These are phyloP conservation scores for Okamejei kenojei DNA, from an alignment of 2,797 vertebrate genomes.

Conservation along the genomic window DNA sequence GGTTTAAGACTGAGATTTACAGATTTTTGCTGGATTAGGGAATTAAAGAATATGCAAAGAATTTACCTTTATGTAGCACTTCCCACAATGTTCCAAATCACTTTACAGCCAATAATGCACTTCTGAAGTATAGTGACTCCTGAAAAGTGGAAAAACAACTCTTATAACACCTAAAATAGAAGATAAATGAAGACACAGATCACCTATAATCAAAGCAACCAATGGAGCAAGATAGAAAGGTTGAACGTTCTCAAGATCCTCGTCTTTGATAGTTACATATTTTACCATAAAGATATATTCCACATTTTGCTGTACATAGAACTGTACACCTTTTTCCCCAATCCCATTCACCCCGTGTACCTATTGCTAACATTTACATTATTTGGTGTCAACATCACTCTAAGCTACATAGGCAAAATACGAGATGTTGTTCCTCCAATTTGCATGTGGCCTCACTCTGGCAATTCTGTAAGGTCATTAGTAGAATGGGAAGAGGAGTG, in stretches of 20 bases:
- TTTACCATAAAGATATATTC: neutral
- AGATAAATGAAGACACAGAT: neutral
- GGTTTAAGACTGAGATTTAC: neutral
- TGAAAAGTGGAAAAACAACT: neutral
- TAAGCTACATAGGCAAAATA: too few relatives aligned
- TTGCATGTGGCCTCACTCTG: too few relatives aligned
- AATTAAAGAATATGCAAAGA: neutral
- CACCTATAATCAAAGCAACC: neutral
- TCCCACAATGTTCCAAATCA: neutral
- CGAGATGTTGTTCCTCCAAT: too few relatives aligned
- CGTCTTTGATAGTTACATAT: neutral
- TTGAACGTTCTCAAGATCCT: neutral
- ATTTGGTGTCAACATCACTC: too few relatives aligned
- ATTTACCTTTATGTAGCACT: neutral
- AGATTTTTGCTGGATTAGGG: neutral
- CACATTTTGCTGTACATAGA: neutral
- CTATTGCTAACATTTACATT: too few relatives aligned
- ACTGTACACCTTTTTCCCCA: neutral
- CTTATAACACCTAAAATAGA: neutral
- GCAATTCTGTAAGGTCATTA: too few relatives aligned
- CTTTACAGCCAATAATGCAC: neutral
- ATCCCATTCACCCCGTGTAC: too few relatives aligned
- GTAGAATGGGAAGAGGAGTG: too few relatives aligned
- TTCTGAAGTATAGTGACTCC: neutral
- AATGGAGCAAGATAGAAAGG: neutral